Base-by-base conservation (phyloP, 2,113 vertebrate genomes). In the Condylura cristata region DNA sequence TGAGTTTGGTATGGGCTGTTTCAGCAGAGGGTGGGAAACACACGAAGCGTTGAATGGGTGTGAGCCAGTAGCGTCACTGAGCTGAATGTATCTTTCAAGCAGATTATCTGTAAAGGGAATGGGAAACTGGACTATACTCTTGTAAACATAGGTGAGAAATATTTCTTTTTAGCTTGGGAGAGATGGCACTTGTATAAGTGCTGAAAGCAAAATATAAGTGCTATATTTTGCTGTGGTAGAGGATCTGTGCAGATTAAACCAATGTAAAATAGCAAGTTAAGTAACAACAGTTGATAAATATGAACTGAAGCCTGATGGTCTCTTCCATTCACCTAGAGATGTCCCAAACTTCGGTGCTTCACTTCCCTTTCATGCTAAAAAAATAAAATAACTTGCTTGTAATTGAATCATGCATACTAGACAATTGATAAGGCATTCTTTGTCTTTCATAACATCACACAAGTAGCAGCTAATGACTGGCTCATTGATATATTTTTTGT, bases 281-380 rank as follows among this genome's bases (percentile, higher is more conserved):
- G 56, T 34, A 76, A 70, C 14, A 81, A 70, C 5, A 22, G 14
- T 41, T 71, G 34, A 65, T 39, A 83, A n/a, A n/a, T 37, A 44
- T 12, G 26, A 90, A 53, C 68, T 60, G 63, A 22, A 61, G 37
- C 3, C 1, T 34, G 22, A 51, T 79, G 30, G 8, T 58, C 9
- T 89, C 22, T 74, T 96, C 34, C n/a, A 44, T 68, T 91, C 28
- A n/a, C 56, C 51, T 79, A 66, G 60, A 89, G 6, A 9, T 28
- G 61, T 88, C 37, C 8, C 8, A 60, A 60, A 60, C 53, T 91
- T 44, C 46, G 3, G 46, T 85, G 37, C 3, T 89, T 90, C 11
- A 60, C 71, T 92, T 91, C 93, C 60, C 61, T 60, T 80, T 87
- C 22, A 34, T 56, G 53, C 13, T 88, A 63, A 82, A 81, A 82